These are phyloP conservation scores for Periophthalmus magnuspinnatus DNA, from an alignment of 2,797 vertebrate genomes.

Conservation along the genomic window DNA sequence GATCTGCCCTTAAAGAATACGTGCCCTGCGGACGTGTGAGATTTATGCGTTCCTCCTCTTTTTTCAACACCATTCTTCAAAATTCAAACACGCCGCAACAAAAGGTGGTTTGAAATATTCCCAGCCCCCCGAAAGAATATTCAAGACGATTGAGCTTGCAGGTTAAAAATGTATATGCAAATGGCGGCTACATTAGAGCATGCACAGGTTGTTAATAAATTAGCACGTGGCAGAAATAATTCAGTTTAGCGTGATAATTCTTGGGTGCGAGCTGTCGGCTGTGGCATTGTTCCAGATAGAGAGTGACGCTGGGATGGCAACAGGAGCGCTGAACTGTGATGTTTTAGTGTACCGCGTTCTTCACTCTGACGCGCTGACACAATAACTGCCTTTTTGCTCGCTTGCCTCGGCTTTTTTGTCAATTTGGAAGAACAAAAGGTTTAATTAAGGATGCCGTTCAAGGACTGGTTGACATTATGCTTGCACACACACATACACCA, in stretches of 20 bases:
- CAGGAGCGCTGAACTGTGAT: slow-evolving; percentile 82
- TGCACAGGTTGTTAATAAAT: slow-evolving; percentile 87
- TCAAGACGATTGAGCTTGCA: slow-evolving; percentile 72
- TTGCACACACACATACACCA: slow-evolving; percentile 27
- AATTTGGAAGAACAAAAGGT: slow-evolving; percentile 73
- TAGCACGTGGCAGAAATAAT: slow-evolving; percentile 95
- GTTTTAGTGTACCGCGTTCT: slow-evolving; percentile 75
- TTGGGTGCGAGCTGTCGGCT: slow-evolving; percentile 89
- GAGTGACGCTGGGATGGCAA: slow-evolving; percentile 83
- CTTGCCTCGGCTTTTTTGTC: slow-evolving; percentile 50
- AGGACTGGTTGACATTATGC: slow-evolving; percentile 50
- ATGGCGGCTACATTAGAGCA: slow-evolving; percentile 83
- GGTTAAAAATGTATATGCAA: slow-evolving; percentile 88
- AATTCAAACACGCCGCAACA: slow-evolving; percentile 60
- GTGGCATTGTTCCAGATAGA: slow-evolving; percentile 84
- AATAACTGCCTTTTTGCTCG: slow-evolving; percentile 72
- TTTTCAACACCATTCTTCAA: slow-evolving; percentile 51
- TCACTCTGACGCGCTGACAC: slow-evolving; percentile 67
- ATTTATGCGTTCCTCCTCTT: slow-evolving; percentile 62
- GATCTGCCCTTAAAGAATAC: slow-evolving; percentile 74
- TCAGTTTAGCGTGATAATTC: slow-evolving; percentile 92
- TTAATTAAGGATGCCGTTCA: slow-evolving; percentile 74
- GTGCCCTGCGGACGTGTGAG: slow-evolving; percentile 69
- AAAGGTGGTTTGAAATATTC: slow-evolving; percentile 67
- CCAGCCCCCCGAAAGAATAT: slow-evolving; percentile 65